Evolutionary conservation across 1,140 invertebrate species (phyloP).

Genomic region (Macrosteles quadrilineatus): DNA sequence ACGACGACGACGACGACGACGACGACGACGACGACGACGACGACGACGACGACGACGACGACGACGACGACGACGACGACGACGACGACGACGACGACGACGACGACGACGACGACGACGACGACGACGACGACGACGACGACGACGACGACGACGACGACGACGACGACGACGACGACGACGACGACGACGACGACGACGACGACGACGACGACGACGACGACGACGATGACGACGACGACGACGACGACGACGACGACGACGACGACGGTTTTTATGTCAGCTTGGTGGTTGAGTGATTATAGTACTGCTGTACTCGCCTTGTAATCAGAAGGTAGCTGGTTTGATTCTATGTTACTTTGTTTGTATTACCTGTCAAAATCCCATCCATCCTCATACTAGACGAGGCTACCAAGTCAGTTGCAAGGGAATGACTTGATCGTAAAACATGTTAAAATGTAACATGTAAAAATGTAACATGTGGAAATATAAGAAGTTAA

Average conservation of each 20-base stretch:
- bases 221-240: slow-evolving; percentile 1
- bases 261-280: too few relatives aligned
- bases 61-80: slow-evolving; percentile 1
- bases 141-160: slow-evolving; percentile 1
- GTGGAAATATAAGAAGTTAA: too few relatives aligned
- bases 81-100: slow-evolving; percentile 1
- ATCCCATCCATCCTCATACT: too few relatives aligned
- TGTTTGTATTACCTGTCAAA: too few relatives aligned
- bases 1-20: slow-evolving; percentile 1
- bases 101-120: slow-evolving; percentile 1
- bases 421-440: too few relatives aligned
- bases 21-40: slow-evolving; percentile 1
- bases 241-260: slow-evolving; percentile 1
- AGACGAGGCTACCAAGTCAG: too few relatives aligned
- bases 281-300: too few relatives aligned
- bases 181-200: slow-evolving; percentile 1
- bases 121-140: slow-evolving; percentile 1
- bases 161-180: slow-evolving; percentile 1
- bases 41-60: slow-evolving; percentile 1
- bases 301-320: too few relatives aligned
- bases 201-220: slow-evolving; percentile 1
- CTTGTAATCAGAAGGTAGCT: too few relatives aligned
- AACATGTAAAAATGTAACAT: too few relatives aligned
- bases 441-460: too few relatives aligned
- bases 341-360: too few relatives aligned